phyloP scores from a whole-genome alignment of 2,888 invertebrate genomes.

The Eilema caniola region DNA sequence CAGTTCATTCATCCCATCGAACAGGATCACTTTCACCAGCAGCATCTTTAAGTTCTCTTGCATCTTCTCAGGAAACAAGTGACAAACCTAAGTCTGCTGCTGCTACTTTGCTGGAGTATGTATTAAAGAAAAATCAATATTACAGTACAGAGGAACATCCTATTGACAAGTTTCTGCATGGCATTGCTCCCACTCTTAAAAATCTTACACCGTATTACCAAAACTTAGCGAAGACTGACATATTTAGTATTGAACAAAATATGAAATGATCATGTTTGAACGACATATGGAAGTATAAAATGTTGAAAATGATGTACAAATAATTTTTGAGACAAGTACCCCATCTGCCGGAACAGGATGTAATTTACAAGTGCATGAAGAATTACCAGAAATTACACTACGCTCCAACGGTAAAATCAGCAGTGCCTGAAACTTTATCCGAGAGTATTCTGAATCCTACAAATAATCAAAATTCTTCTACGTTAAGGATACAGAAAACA shows the following conservation, averaged over 20 bases:
- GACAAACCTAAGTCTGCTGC: slow-evolving; percentile 17
- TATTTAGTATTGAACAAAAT: slow-evolving; percentile 12
- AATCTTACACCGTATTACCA: slow-evolving; percentile 16
- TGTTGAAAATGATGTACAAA: slow-evolving; percentile 15
- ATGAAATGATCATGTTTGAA: slow-evolving; percentile 14
- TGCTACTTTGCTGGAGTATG: slow-evolving; percentile 21
- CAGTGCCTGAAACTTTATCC: slow-evolving; percentile 16
- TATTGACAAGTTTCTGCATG: slow-evolving; percentile 17
- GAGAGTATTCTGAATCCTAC: slow-evolving; percentile 21
- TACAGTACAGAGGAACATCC: slow-evolving; percentile 14
- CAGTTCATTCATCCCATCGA: slow-evolving; percentile 15
- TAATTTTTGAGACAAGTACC: slow-evolving; percentile 16
- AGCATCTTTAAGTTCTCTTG: slow-evolving; percentile 17
- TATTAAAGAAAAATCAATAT: slow-evolving; percentile 21
- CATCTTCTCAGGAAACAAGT: slow-evolving; percentile 18
- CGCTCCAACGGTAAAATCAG: slow-evolving; percentile 10
- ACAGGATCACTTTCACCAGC: slow-evolving; percentile 21
- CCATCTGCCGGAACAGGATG: slow-evolving; percentile 12
- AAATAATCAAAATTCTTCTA: slow-evolving; percentile 22
- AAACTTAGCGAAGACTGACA: slow-evolving; percentile 13
- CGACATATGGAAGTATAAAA: slow-evolving; percentile 15
- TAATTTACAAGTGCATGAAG: slow-evolving; percentile 13
- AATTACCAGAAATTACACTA: slow-evolving; percentile 14
- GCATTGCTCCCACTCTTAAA: slow-evolving; percentile 10
- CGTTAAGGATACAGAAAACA: slow-evolving; percentile 20